Conservation (phyloP, 35 echinoderm and acorn worm genomes). For the Diadema setosum region DNA sequence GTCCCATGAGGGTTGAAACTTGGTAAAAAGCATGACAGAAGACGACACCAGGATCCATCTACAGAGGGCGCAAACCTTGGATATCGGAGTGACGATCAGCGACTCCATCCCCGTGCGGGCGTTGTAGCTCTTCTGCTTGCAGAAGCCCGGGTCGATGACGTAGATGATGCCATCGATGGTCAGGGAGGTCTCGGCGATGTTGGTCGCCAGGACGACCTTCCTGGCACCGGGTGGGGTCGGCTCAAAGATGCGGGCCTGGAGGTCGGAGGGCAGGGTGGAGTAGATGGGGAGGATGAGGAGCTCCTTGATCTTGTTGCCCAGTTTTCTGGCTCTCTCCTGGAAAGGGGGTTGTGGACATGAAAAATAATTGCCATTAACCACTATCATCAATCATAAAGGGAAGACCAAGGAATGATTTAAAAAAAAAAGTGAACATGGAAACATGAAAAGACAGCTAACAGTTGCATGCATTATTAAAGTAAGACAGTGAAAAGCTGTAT, state of each 20-base stretch:
- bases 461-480: too few species aligned
- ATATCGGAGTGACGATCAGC: slow-evolving; percentile 79
- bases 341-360: too few species aligned
- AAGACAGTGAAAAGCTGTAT: too few species aligned
- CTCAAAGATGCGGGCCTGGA: slow-evolving; percentile 96
- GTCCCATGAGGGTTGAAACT: too few species aligned
- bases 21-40: too few species aligned
- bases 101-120: slow-evolving; percentile 97
- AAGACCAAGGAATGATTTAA: too few species aligned
- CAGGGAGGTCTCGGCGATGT: slow-evolving; percentile 95
- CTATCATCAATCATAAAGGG: too few species aligned
- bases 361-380: too few species aligned
- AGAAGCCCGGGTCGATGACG: slow-evolving; percentile 90
- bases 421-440: too few species aligned
- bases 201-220: slow-evolving; percentile 92
- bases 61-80: slow-evolving; percentile 95
- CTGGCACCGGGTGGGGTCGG: slow-evolving; percentile 82
- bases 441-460: too few species aligned
- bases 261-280: slow-evolving; percentile 87
- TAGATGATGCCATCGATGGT: slow-evolving; percentile 95
- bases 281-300: slow-evolving; percentile 94
- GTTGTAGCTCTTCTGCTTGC: slow-evolving; percentile 99
- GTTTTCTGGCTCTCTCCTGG: slow-evolving; percentile 85
- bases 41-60: too few species aligned
- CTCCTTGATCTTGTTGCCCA: slow-evolving; percentile 82